A percentile compares a stretch with the other conserved stretches of the same genome.
phyloP scores from a whole-genome alignment of 2,888 invertebrate genomes.

The Tuta absoluta region DNA sequence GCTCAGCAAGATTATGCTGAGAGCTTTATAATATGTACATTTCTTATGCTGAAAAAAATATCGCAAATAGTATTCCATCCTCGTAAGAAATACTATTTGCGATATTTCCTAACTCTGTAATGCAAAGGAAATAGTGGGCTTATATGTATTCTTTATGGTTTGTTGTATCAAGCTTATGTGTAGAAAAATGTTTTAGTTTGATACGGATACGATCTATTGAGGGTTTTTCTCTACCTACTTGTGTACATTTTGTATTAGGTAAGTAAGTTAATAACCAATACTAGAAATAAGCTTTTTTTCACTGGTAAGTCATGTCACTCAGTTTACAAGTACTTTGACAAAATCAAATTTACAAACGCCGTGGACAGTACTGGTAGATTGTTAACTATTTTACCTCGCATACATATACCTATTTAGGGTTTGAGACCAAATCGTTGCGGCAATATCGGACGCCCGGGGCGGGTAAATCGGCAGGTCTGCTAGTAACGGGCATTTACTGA shows the following conservation, averaged over 20 bases:
- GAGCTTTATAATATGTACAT: constrained; percentile 53
- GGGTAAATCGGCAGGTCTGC: background rate
- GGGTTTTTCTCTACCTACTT: background rate
- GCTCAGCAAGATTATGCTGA: constrained; percentile 45
- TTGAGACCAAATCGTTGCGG: background rate
- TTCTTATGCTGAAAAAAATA: constrained; percentile 48
- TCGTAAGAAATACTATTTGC: constrained; percentile 30
- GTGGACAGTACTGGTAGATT: too few species aligned
- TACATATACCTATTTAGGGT: background rate
- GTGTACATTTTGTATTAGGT: background rate
- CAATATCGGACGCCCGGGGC: constrained; percentile 13
- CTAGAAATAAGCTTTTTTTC: too few species aligned
- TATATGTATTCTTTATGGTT: constrained; percentile 7
- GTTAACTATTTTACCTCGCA: too few species aligned
- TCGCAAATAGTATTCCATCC: too few species aligned
- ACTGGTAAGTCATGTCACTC: background rate
- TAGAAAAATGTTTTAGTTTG: background rate
- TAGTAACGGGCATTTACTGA: background rate
- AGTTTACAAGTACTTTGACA: too few species aligned
- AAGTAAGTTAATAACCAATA: too few species aligned
- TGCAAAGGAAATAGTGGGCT: constrained; percentile 14
- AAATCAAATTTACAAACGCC: too few species aligned
- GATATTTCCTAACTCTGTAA: constrained; percentile 18
- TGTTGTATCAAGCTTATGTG: constrained; percentile 1
- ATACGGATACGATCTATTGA: background rate